Percentiles rank a stretch among this genome's conserved stretches.
Conservation (phyloP, 2,113 vertebrate genomes). For the Kryptolebias marmoratus region DNA sequence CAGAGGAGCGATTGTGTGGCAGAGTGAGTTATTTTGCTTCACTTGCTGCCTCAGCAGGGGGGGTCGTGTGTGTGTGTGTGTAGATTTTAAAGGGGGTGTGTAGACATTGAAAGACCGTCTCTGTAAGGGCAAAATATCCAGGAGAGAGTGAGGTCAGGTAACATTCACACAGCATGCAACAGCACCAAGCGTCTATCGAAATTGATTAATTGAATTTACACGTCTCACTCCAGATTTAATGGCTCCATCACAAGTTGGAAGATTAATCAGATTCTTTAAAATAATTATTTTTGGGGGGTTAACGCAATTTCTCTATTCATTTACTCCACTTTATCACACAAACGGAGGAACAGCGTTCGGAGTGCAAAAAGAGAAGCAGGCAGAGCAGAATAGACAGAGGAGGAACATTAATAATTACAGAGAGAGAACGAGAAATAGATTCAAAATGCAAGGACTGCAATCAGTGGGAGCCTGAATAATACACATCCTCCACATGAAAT, state of each 20-base stretch:
- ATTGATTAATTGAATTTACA: constrained; percentile 51
- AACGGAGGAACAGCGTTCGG: constrained; percentile 29
- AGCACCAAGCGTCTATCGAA: constrained; percentile 29
- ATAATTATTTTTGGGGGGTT: neutral
- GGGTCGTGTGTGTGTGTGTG: constrained; percentile 33
- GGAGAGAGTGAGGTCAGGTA: constrained; percentile 69
- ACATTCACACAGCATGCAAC: constrained; percentile 62
- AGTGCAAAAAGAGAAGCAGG: constrained; percentile 3
- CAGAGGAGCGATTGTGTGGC: constrained; percentile 79
- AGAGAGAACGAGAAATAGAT: constrained; percentile 50
- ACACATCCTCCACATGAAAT: constrained; percentile 57
- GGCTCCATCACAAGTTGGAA: constrained; percentile 41
- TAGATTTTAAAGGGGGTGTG: constrained; percentile 49
- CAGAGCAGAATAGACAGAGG: constrained; percentile 27
- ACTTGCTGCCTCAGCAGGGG: constrained; percentile 80
- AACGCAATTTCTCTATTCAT: constrained; percentile 44
- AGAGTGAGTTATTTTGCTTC: constrained; percentile 84
- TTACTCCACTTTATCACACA: constrained; percentile 49
- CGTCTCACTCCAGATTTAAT: constrained; percentile 44
- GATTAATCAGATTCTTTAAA: constrained; percentile 52
- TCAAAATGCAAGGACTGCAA: constrained; percentile 69
- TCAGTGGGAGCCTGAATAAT: constrained; percentile 71
- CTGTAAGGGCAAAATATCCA: constrained; percentile 57
- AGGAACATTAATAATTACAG: constrained; percentile 71
- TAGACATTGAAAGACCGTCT: constrained; percentile 40